Percentiles rank a stretch among this genome's conserved stretches.
phyloP scores from a whole-genome alignment of 2,888 invertebrate genomes.

The Mesochorus sp. region DNA sequence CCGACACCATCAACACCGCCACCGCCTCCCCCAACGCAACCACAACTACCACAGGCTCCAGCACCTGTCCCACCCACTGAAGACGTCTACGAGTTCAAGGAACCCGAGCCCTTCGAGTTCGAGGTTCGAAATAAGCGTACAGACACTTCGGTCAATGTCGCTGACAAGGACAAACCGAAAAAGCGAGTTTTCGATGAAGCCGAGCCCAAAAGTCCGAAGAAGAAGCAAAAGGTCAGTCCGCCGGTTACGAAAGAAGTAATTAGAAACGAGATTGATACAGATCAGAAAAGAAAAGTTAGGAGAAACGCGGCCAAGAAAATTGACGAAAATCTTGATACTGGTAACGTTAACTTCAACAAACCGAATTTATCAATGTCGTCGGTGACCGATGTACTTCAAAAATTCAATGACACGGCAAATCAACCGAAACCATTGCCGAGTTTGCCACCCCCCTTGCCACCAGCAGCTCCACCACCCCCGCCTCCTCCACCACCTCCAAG shows the following conservation, averaged over 20 bases:
- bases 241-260: constrained; percentile 66
- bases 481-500: constrained; percentile 41
- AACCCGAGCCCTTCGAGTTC: constrained; percentile 93
- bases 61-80: constrained; percentile 78
- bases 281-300: constrained; percentile 63
- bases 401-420: constrained; percentile 81
- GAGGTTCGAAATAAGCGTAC: constrained; percentile 84
- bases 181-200: constrained; percentile 78
- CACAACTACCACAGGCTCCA: no score
- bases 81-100: constrained; percentile 94
- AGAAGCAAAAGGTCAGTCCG: constrained; percentile 74
- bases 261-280: constrained; percentile 48
- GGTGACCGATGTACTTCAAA: constrained; percentile 83
- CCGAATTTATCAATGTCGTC: constrained; percentile 66
- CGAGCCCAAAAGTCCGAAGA: constrained; percentile 79
- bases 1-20: no score
- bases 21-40: background rate
- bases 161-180: constrained; percentile 77
- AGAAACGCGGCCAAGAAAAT: constrained; percentile 67
- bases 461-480: constrained; percentile 50
- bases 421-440: constrained; percentile 68
- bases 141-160: no score
- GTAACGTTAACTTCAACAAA: constrained; percentile 57
- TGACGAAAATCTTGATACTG: constrained; percentile 53
- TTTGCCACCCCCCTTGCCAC: constrained; percentile 44